Base-by-base conservation (phyloP, 1,140 invertebrate genomes). In the Physella acuta region DNA sequence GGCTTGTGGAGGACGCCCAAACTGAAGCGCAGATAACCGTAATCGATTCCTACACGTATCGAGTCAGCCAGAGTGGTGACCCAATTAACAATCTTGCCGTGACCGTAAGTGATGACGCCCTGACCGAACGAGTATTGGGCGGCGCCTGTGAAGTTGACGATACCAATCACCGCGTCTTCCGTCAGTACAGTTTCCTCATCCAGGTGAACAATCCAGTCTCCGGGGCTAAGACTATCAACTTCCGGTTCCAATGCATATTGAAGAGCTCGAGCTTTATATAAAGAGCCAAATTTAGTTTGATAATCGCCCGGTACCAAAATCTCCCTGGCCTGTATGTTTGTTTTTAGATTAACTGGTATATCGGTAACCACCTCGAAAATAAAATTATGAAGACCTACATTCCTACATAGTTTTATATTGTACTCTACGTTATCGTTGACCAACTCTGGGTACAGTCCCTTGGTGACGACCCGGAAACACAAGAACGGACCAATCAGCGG, bases 71-170 rank as follows among this genome's bases (percentile, higher is more conserved):
- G 85, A 0, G 97, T 99, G 1, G 95, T 98, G 37, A 97, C 87
- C 95, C 95, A 98, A 83, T 98, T 98, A 33, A 98, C 93, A 70
- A 98, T 86, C 31, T 94, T 90, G 83, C 96, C 95, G 85, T 97
- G 97, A 0, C 95, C 95, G 87, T 99, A 99, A 3, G 95, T 98
- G 66, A 99, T 98, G 16, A 99, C 87, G 1, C 97, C 97, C 88
- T 99, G 97, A 0, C 97, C 97, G 87, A 99, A 98, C 71, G 94
- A 91, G 3, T 96, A 95, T 87, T 98, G 95, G 0, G 96, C 96
- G 87, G 98, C 97, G 67, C 94, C 92, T 30, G 96, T 93, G 89
- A 99, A 99, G 81, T 99, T 99, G n/a, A 98, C 85, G 76, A 99
- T 94, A 11, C 97, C 97, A 30, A 78, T 74, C 0, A 88, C 89